Evolutionary conservation across 2,113 vertebrate genomes (phyloP), one percentile per base, ranked within the genome.

Genomic region (Aleadryas rufinucha): DNA sequence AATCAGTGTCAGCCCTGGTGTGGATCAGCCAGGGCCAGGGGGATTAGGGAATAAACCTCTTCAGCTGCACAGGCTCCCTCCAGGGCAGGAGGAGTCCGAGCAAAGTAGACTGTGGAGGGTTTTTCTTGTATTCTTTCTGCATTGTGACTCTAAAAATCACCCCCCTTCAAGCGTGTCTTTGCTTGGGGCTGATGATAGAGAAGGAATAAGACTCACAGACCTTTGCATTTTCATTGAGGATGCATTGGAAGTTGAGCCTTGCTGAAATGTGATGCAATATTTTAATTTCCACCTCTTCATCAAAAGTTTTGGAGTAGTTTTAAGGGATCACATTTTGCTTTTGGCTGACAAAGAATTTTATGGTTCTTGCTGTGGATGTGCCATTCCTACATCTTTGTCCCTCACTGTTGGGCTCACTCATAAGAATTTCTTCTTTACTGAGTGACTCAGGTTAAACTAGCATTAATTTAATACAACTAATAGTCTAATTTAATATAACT

Each of bases 201-300:
- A 30, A 37, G 1, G 4, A 28, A 6, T 49, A 2, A 30, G 33
- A 27, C 39, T 30, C 6, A 0, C 13, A 50, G 44, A 30, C 20
- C 8, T 41, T 35, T 22, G 11, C 4, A 6, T 18, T 56, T 75
- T 33, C 3, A 0, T 7, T 47, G 37, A 63, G 42, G 44, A 33
- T 7, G 1, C 0, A 0, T 4, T 77, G 52, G 30, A 81, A 42
- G 20, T 16, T 41, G 18, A 27, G 17, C 33, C 10, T 4, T 5
- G 7, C 16, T 66, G 83, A 42, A 44, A 72, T 7, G 10, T 2
- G 30, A 15, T 5, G 16, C 7, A n/a, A 9, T 47, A 6, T 79
- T 87, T 90, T 45, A 50, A 52, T 75, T 70, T 54, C 27, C 3
- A 4, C 4, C 27, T 50, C 23, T 39, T 83, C 13, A 1, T 27